These are phyloP conservation scores for Patella pellucida DNA, from an alignment of 2,888 invertebrate genomes.

Conservation along the genomic window DNA sequence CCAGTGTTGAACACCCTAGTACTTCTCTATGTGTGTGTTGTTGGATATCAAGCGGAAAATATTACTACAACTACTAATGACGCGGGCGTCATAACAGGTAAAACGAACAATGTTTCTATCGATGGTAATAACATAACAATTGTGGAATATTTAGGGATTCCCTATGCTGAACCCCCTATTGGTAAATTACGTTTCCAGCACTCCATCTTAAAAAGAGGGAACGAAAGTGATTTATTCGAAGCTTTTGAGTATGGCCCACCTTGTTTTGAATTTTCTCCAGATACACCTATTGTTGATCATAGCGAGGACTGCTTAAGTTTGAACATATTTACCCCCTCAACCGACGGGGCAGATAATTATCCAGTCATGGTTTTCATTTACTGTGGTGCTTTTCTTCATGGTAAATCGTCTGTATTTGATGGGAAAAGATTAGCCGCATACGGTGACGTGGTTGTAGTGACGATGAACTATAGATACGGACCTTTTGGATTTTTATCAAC, in stretches of 20 bases:
- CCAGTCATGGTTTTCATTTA: constrained; percentile 48
- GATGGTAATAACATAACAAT: too few species aligned
- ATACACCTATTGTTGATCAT: background rate
- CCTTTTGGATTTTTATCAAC: constrained; percentile 53
- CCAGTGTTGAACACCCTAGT: too few species aligned
- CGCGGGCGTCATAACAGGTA: too few species aligned
- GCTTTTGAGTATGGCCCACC: background rate
- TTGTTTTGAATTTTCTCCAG: background rate
- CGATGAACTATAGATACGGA: constrained; percentile 49
- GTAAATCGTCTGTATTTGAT: constrained; percentile 41
- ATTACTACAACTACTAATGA: too few species aligned
- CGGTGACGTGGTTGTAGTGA: constrained; percentile 44
- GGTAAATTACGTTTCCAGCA: too few species aligned
- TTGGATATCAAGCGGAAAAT: too few species aligned
- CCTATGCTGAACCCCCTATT: too few species aligned
- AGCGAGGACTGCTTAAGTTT: background rate
- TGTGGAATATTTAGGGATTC: too few species aligned
- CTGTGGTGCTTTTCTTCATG: constrained; percentile 43
- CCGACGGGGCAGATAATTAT: background rate
- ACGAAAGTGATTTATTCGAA: too few species aligned
- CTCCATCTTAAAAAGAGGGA: too few species aligned
- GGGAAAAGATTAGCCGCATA: constrained; percentile 39
- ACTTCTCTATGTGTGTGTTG: too few species aligned
- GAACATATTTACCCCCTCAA: background rate
- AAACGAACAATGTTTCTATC: too few species aligned